Evolutionary conservation across 2,888 invertebrate species (phyloP).

Genomic region (Leptura quadrifasciata): DNA sequence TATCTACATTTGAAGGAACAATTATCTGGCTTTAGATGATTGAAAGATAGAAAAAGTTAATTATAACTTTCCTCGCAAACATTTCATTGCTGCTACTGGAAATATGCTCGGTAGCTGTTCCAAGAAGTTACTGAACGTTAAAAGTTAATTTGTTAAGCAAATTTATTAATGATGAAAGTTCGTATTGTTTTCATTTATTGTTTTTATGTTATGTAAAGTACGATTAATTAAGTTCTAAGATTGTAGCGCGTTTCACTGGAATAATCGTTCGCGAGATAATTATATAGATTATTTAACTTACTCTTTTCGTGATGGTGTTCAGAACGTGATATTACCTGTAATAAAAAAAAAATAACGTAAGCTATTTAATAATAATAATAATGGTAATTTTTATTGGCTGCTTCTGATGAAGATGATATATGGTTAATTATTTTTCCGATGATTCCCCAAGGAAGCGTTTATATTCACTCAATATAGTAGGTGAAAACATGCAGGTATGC

Average conservation of each 20-base stretch:
- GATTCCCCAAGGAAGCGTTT: too few relatives aligned
- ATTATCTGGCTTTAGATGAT: neutral
- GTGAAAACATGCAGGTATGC: too few relatives aligned
- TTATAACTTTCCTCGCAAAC: slow-evolving; percentile 11
- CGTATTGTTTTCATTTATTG: slow-evolving; percentile 6
- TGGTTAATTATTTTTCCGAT: too few relatives aligned
- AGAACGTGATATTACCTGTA: slow-evolving; percentile 12
- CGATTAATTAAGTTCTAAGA: slow-evolving; percentile 11
- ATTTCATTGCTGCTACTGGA: neutral
- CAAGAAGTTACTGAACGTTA: neutral
- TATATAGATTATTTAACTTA: neutral
- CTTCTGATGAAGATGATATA: too few relatives aligned
- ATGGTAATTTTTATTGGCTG: too few relatives aligned
- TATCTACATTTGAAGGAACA: neutral
- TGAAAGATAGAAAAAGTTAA: slow-evolving; percentile 10
- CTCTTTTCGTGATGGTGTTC: neutral
- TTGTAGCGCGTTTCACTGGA: neutral
- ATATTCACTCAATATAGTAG: too few relatives aligned
- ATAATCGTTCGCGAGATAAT: neutral
- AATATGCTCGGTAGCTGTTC: slow-evolving; percentile 12
- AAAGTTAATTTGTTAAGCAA: slow-evolving; percentile 31
- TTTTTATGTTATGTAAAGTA: slow-evolving; percentile 23
- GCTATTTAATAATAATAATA: too few relatives aligned
- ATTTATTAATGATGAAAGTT: slow-evolving; percentile 30
- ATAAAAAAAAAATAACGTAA: neutral